phyloP scores from a whole-genome alignment of 2,888 invertebrate species.

The Drosophila aldrichi region DNA sequence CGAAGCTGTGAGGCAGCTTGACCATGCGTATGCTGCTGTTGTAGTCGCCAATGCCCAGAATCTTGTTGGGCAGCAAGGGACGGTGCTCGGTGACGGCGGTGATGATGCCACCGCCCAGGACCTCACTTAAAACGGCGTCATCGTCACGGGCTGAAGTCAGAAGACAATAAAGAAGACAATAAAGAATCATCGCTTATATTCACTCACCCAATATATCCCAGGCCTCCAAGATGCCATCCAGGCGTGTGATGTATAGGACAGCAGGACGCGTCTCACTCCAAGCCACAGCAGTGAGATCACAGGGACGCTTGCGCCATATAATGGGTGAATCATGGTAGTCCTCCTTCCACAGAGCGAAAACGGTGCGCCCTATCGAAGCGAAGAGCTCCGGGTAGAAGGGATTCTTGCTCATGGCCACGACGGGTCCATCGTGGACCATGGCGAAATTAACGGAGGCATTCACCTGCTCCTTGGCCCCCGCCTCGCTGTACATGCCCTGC shows the following conservation, averaged over 20 bases:
- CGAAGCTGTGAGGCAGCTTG: constrained; percentile 87
- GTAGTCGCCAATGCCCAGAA: constrained; percentile 89
- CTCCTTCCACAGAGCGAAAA: constrained; percentile 91
- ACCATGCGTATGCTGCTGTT: constrained; percentile 90
- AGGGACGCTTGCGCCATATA: constrained; percentile 88
- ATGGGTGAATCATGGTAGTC: constrained; percentile 88
- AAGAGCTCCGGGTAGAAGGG: constrained; percentile 88
- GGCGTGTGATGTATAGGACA: constrained; percentile 89
- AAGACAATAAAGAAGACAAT: too few relatives aligned
- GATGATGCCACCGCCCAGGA: constrained; percentile 89
- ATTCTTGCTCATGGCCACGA: constrained; percentile 88
- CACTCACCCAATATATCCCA: constrained; percentile 90
- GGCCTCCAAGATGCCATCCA: constrained; percentile 91
- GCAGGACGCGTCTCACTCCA: constrained; percentile 93
- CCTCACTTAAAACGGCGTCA: constrained; percentile 88
- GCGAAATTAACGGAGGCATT: constrained; percentile 85
- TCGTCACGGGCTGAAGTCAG: constrained; percentile 81
- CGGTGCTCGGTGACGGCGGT: constrained; percentile 88
- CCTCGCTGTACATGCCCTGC: constrained; percentile 89
- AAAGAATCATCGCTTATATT: fast-evolving
- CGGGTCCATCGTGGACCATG: constrained; percentile 90
- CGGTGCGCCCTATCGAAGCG: constrained; percentile 90
- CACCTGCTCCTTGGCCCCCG: constrained; percentile 87
- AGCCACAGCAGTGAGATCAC: constrained; percentile 87
- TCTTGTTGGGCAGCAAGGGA: constrained; percentile 87